phyloP scores from a whole-genome alignment of 2,888 invertebrate species.

The Heteromurus nitidus region DNA sequence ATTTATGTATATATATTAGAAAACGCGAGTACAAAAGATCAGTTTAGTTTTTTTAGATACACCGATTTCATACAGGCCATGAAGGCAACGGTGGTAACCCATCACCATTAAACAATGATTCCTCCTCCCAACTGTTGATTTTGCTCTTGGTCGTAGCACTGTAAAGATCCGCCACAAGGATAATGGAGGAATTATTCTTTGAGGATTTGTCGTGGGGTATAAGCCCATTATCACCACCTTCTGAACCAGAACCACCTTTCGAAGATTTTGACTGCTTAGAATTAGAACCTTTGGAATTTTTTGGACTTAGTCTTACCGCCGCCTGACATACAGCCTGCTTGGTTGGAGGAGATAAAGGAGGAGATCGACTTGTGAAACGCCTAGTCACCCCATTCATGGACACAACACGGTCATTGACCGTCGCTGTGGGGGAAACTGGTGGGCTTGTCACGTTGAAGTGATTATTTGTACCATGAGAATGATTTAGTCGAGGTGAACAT shows the following conservation, averaged over 20 bases:
- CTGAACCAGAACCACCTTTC: slow-evolving; percentile 36
- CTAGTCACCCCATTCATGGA: slow-evolving; percentile 48
- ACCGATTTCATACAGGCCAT: slow-evolving; percentile 65
- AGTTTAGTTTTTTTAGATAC: neutral
- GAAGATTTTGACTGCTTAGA: slow-evolving; percentile 43
- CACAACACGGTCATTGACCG: slow-evolving; percentile 26
- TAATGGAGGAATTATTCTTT: slow-evolving; percentile 63
- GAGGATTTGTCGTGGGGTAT: slow-evolving; percentile 44
- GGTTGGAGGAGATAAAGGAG: slow-evolving; percentile 47
- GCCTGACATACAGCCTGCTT: slow-evolving; percentile 23
- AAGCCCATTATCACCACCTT: slow-evolving; percentile 46
- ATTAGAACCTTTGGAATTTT: slow-evolving; percentile 56
- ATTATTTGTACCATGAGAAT: slow-evolving; percentile 67
- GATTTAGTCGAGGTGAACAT: slow-evolving; percentile 64
- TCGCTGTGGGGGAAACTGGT: slow-evolving; percentile 38
- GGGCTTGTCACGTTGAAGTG: slow-evolving; percentile 32
- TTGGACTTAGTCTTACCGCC: slow-evolving; percentile 29
- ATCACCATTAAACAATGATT: slow-evolving; percentile 68
- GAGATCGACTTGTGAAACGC: slow-evolving; percentile 59
- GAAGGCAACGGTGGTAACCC: slow-evolving; percentile 70
- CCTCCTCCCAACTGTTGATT: slow-evolving; percentile 65
- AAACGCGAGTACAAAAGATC: neutral
- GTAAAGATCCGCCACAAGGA: slow-evolving; percentile 69
- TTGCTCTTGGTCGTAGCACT: slow-evolving; percentile 59
- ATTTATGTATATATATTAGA: too few species aligned